A percentile compares a stretch with the other conserved stretches of the same genome.
Evolutionary conservation across 2,888 invertebrate species (phyloP).

Genomic region (Mamestra brassicae): DNA sequence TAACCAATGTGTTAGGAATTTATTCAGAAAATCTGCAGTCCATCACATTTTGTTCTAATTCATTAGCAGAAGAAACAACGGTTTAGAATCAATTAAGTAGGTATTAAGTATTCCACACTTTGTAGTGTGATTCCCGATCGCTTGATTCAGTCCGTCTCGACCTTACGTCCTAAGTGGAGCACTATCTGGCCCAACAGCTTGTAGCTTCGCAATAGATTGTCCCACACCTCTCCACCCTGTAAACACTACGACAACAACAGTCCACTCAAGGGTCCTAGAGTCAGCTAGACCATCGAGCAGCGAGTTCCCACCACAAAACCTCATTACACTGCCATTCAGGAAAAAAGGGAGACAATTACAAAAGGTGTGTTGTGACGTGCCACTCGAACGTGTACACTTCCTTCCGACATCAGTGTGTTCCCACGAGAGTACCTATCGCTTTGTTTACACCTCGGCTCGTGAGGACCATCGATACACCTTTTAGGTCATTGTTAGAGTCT

Average conservation of each 20-base stretch:
- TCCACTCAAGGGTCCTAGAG: constrained; percentile 26
- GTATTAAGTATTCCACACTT: not conserved
- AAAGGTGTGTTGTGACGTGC: constrained; percentile 73
- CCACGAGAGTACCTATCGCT: constrained; percentile 52
- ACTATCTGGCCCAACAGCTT: not conserved
- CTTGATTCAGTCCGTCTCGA: not conserved
- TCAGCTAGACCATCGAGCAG: constrained; percentile 21
- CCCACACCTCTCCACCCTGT: constrained; percentile 31
- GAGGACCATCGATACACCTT: constrained; percentile 65
- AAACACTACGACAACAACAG: constrained; percentile 9
- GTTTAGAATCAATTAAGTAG: not conserved
- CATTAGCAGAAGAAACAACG: not conserved
- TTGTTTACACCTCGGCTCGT: constrained; percentile 57
- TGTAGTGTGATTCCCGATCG: not conserved
- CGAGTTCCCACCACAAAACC: constrained; percentile 49
- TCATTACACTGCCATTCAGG: constrained; percentile 72
- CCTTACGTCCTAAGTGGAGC: too few species aligned
- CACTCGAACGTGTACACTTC: constrained; percentile 77
- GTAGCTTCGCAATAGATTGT: not conserved
- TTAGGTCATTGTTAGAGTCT: constrained; percentile 22
- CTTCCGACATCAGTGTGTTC: constrained; percentile 75
- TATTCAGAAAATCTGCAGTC: not conserved
- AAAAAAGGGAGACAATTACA: constrained; percentile 78
- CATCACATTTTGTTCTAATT: not conserved
- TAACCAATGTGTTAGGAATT: not conserved